Percentiles rank a stretch among this genome's conserved stretches.
These are phyloP conservation scores for Drosophila pallidifrons DNA, from an alignment of 1,140 invertebrate species.

Conservation along the genomic window DNA sequence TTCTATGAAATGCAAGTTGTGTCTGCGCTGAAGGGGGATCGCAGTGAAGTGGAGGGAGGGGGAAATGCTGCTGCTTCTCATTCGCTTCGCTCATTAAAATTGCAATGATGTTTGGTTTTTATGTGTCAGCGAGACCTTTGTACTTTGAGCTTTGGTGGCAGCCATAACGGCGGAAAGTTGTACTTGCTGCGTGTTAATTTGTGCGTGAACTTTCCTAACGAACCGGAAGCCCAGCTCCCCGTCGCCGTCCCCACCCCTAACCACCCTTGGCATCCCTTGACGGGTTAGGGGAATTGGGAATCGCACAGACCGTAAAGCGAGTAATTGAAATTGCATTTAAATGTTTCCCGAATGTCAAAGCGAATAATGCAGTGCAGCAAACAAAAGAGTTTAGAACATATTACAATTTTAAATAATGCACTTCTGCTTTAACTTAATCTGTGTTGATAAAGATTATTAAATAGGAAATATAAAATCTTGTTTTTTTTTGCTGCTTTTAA, in stretches of 20 bases:
- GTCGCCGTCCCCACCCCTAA: background rate
- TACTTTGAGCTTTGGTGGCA: constrained; percentile 62
- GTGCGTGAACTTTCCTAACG: constrained; percentile 80
- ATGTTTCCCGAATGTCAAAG: constrained; percentile 67
- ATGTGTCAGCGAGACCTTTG: constrained; percentile 51
- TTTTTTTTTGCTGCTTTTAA: too few relatives aligned
- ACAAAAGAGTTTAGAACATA: background rate
- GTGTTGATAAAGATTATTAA: too few relatives aligned
- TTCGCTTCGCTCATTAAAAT: constrained; percentile 72
- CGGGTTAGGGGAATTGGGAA: constrained; percentile 1
- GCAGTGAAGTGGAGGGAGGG: background rate
- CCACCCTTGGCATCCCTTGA: background rate
- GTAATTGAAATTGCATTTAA: constrained; percentile 79
- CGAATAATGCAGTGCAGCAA: constrained; percentile 35
- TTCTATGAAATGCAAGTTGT: constrained; percentile 8
- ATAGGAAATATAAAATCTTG: too few relatives aligned
- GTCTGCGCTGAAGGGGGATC: background rate
- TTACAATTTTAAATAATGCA: background rate
- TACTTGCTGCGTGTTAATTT: constrained; percentile 78
- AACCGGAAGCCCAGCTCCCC: constrained; percentile 63
- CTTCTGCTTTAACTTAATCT: background rate
- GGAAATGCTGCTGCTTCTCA: constrained; percentile 2
- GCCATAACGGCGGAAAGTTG: constrained; percentile 61
- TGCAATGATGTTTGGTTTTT: constrained; percentile 73
- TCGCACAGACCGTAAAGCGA: constrained; percentile 43